These are phyloP conservation scores for Craterocephalus amniculus DNA, from an alignment of 2,797 vertebrate species.

Conservation along the genomic window DNA sequence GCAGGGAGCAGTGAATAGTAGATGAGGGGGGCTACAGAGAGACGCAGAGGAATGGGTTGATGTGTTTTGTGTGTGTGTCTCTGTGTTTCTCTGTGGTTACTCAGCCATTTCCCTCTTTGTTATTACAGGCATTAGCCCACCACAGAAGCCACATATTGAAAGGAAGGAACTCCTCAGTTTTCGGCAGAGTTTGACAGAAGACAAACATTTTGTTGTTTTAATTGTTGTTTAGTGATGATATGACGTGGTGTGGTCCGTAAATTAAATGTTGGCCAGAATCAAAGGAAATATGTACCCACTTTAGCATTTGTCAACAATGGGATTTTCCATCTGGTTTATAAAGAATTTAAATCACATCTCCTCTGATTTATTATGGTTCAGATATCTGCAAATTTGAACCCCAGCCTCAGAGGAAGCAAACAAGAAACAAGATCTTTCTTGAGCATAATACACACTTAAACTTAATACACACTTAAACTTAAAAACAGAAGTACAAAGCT, in stretches of 20 bases:
- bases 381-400: constrained; percentile 28
- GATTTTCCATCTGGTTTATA: constrained; percentile 20
- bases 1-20: constrained; percentile 8
- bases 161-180: constrained; percentile 33
- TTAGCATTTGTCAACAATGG: constrained; percentile 4
- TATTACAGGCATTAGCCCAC: constrained; percentile 40
- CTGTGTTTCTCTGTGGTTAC: constrained; percentile 43
- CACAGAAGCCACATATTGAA: constrained; percentile 48
- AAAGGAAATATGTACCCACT: constrained; percentile 28
- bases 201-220: constrained; percentile 39
- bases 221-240: constrained; percentile 51
- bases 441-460: neutral
- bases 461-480: neutral
- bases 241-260: constrained; percentile 8
- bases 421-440: constrained; percentile 22
- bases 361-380: constrained; percentile 11
- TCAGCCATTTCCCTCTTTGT: constrained; percentile 41
- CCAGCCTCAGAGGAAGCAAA: constrained; percentile 27
- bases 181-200: constrained; percentile 28
- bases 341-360: constrained; percentile 13
- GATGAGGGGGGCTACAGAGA: constrained; percentile 6
- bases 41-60: constrained; percentile 15
- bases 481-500: neutral
- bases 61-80: constrained; percentile 18
- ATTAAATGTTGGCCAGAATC: constrained; percentile 22